Base-by-base conservation (phyloP, 53 echinoderm and acorn worm genomes). In the Mesocentrotus franciscanus region DNA sequence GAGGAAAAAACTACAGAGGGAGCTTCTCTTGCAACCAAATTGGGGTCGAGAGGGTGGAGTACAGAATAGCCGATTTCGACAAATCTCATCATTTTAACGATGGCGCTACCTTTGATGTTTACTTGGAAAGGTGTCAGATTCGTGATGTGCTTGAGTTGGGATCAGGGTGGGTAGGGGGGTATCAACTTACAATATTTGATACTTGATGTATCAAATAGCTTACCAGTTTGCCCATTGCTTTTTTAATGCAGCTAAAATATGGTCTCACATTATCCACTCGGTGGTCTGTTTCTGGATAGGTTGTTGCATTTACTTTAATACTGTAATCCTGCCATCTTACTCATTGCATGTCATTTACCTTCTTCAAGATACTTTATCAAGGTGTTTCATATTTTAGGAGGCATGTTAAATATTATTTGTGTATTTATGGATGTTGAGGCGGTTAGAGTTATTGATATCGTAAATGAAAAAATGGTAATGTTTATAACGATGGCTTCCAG, bases 41-140 rank as follows among this genome's bases (percentile, higher is more conserved):
- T 90, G 90, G 35, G 90, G 90, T 90, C 90, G 81, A 57, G 60
- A 90, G 90, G 90, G 90, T 90, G 90, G 32, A 90, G 60, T 90
- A 90, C 60, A 15, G 8, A 90, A 90, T 90, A 33, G 60, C 16
- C 60, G 60, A 58, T 90, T 60, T n/a, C 29, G 26, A 90, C 29
- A 9, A 90, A 90, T 90, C 90, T 15, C 60, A 90, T 90, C 90
- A 59, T 58, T 90, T 13, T 60, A 60, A 90, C 60, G 58, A 90
- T 90, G 13, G 58, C 81, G 29, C 58, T 36, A n/a, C 90, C 14
- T 90, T 59, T 90, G 58, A 90, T 60, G 60, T 32, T 90, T 16
- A 9, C 90, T 14, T 4, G 60, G 29, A 58, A 60, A 90, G 90
- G 90, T 90, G 90, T 90, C 90, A 27, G 20, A 59, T 90, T 90